Evolutionary conservation across 2,797 vertebrate species (phyloP), one percentile per base, ranked within the genome.

Genomic region (Coregonus sp.): DNA sequence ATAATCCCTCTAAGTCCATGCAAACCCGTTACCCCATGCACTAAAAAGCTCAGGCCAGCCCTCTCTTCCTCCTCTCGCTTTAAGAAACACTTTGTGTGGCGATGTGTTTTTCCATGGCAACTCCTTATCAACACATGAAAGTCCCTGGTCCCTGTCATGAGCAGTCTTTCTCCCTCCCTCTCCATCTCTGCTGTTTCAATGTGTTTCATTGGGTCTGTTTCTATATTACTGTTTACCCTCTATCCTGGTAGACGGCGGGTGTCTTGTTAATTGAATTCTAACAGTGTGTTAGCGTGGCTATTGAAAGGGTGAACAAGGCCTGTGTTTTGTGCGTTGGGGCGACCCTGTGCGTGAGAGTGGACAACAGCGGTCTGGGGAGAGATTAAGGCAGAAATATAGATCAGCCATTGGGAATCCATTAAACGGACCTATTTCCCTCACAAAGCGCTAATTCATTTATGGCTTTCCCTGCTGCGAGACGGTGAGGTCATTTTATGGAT

Each of bases 1-100:
- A 92, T 97, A 97, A 98, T 98, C 97, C 96, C 88, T 77, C 88
- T 93, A 93, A 95, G 82, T 92, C 93, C 90, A 93, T 92, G 95
- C 92, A 93, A 92, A 89, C 93, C 90, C 89, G 85, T 86, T 11
- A 65, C 33, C 74, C 82, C 82, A 86, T 83, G 84, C 85, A 85
- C 85, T 86, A 81, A 85, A 86, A 59, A 83, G 52, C 67, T 79
- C 81, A 88, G 82, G 83, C 81, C 77, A 11, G 82, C 78, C 90
- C 85, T 85, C 81, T 84, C 90, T 78, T 72, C 85, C 14, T 81
- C 75, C 73, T 89, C 81, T 25, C 59, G n/a, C n/a, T 20, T 25
- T 20, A 61, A 25, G 59, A 61, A 88, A 90, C 87, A 83, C 6
- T 92, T 87, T 89, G 84, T 86, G 86, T 84, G 74, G 86, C 76